Base-by-base conservation (phyloP, 2,113 vertebrate species). In the Pterocles orientalis region DNA sequence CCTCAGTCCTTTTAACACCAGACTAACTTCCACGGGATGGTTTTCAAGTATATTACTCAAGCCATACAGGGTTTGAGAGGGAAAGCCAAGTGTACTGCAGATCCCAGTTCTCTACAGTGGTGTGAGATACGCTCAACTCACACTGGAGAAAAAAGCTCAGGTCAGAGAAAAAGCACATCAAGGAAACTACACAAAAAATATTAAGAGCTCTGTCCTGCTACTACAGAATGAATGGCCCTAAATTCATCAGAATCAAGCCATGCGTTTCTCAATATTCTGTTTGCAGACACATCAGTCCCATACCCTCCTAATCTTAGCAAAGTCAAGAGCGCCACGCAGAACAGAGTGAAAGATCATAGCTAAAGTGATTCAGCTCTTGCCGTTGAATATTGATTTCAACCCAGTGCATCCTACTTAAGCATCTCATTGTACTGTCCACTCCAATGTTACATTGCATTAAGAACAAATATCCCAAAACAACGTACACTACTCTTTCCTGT, bases 401-500 rank as follows among this genome's bases (percentile, higher is more conserved):
- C 33, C 29, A 69, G 15, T 41, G 6, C 21, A 48, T 50, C 5
- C 34, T 50, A 51, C 23, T 81, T 51, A 24, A 84, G 13, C 60
- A 84, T 25, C 36, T 57, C 28, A 51, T 12, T 60, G 33, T 56
- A 56, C 28, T 81, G 20, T 13, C 1, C 43, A 61, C 33, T 87
- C 45, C 41, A 50, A 11, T 19, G 41, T 4, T 43, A 60, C 75
- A 71, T 0, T 53, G 13, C 23, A 60, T 36, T 51, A 66, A 65
- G 34, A 64, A 83, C 84, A 93, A 76, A 33, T 9, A 65, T 7
- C 54, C 41, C 62, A 18, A 68, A 84, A 20, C 9, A 10, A 48
- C 0, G 0, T 12, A 34, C 5, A 8, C 17, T 86, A 3, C 20
- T 70, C 7, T 29, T 69, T 54, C 20, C 17, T 23, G 15, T 57